Evolutionary conservation across 2,113 vertebrate species (phyloP).

Genomic region (Istiophorus platypterus): DNA sequence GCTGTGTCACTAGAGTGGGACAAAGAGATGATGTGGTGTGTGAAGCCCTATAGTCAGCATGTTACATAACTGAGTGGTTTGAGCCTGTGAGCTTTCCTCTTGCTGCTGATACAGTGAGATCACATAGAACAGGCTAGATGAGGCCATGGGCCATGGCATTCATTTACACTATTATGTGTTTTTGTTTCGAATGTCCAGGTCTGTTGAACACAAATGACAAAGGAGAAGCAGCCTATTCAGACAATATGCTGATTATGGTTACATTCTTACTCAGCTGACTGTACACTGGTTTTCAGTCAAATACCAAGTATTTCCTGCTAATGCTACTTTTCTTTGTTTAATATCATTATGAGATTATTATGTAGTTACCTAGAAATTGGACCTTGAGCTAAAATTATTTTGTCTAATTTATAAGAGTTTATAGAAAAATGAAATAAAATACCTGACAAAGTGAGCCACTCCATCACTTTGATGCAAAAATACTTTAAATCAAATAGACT

Average conservation of each 20-base stretch:
- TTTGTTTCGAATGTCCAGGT: slow-evolving; percentile 20
- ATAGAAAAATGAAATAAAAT: not conserved
- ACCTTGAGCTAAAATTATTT: not conserved
- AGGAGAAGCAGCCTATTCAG: slow-evolving; percentile 19
- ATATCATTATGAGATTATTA: no score
- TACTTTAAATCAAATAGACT: no score
- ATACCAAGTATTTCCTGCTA: not conserved
- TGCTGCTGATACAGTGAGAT: slow-evolving; percentile 54
- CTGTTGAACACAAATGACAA: slow-evolving; percentile 3
- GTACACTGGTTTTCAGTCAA: not conserved
- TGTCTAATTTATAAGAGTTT: not conserved
- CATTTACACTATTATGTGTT: slow-evolving; percentile 32
- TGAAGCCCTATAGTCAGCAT: slow-evolving; percentile 55
- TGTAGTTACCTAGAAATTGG: no score
- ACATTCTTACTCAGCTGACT: not conserved
- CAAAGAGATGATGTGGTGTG: slow-evolving; percentile 40
- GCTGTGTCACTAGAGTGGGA: slow-evolving; percentile 4
- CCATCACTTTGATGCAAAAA: no score
- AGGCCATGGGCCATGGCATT: slow-evolving; percentile 32
- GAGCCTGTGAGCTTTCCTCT: slow-evolving; percentile 45
- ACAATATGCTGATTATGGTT: not conserved
- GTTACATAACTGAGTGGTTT: slow-evolving; percentile 58
- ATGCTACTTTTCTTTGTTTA: no score
- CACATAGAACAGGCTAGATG: slow-evolving; percentile 39
- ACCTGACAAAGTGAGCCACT: not conserved